Evolutionary conservation across 1,140 invertebrate species (phyloP).

Genomic region (Arion vulgaris): DNA sequence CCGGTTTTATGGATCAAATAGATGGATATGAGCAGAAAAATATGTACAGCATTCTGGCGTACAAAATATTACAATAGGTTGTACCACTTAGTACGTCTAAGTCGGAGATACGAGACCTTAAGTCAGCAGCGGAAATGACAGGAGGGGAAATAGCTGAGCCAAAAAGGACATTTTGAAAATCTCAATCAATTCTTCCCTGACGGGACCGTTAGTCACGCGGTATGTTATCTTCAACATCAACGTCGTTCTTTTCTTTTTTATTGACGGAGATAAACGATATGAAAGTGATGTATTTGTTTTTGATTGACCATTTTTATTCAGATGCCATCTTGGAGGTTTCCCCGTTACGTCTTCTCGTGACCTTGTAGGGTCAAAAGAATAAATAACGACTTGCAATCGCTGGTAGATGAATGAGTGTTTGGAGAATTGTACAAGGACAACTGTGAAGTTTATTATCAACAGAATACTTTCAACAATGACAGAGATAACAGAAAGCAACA

Average conservation of each 20-base stretch:
- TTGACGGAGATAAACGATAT: not conserved
- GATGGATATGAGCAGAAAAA: not conserved
- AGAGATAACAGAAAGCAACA: too few relatives aligned
- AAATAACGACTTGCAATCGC: not conserved
- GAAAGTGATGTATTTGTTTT: not conserved
- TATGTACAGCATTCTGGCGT: not conserved
- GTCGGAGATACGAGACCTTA: not conserved
- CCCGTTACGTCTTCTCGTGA: not conserved
- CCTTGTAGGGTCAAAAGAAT: not conserved
- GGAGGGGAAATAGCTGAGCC: too few relatives aligned
- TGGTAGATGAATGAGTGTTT: not conserved
- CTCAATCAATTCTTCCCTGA: not conserved
- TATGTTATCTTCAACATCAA: not conserved
- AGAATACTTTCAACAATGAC: too few relatives aligned
- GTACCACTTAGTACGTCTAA: not conserved
- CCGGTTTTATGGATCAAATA: not conserved
- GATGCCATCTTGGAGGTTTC: not conserved
- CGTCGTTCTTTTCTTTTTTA: not conserved
- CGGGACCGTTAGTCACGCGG: not conserved
- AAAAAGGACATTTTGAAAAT: not conserved
- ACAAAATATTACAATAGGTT: not conserved
- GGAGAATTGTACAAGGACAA: not conserved
- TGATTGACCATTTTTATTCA: not conserved
- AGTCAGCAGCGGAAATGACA: not conserved
- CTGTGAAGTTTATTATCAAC: too few relatives aligned